Base-by-base conservation (phyloP, 1,140 invertebrate species). In the Scylla paramamosain region DNA sequence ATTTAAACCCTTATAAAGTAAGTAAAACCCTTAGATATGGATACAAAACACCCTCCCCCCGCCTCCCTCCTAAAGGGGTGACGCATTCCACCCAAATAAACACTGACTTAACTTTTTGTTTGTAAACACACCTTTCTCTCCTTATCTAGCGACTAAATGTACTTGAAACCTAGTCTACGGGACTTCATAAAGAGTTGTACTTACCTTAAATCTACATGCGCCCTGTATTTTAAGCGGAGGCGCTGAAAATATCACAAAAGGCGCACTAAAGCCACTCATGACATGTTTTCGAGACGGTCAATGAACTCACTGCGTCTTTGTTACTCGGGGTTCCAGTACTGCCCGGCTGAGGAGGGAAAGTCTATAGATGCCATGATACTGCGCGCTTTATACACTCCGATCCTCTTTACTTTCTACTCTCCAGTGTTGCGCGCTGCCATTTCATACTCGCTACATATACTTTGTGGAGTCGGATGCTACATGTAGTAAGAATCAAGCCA, bases 241-340 rank as follows among this genome's bases (percentile, higher is more conserved):
- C 95, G 95, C 95, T 88, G 93, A 92, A 94, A 94, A 94, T 94
- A 94, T 96, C 93, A 94, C 93, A 96, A 94, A 94, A 96, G 52
- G 83, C 93, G 95, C 95, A 96, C 95, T 94, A 67, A 93, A 93
- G 93, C 95, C 95, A 96, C 95, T 96, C 95, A 96, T 96, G 95
- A 96, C 95, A 96, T 96, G 95, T 96, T 96, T 94, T 96, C 95
- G 90, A 96, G 95, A 96, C 95, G 95, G 95, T 96, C 95, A 96
- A 94, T 96, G 95, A 96, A 96, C 95, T 93, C 93, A 94, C 93
- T 96, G 95, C 95, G 95, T 96, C 95, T 96, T 96, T 96, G 95
- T 96, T 94, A 93, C 90, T 91, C 48, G 93, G 32, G 59, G 95
- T 96, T 96, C 95, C 95, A 96, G 92, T 92, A 94, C 91, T 96